These are phyloP conservation scores for Orchesella flavescens DNA, from an alignment of 2,888 invertebrate species.

Conservation along the genomic window DNA sequence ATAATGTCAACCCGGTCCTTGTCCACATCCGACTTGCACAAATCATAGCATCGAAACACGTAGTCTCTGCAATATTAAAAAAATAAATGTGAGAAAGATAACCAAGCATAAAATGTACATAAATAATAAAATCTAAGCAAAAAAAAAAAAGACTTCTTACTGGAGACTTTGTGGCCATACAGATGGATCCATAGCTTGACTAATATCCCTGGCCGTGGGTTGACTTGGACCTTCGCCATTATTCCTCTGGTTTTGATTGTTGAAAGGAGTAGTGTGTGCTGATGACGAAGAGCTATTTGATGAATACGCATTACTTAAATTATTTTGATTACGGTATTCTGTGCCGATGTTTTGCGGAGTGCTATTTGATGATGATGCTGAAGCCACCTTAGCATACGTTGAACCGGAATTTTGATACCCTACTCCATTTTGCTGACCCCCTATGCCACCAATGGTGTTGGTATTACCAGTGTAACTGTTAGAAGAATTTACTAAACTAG, in stretches of 20 bases:
- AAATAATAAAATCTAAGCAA: too few species aligned
- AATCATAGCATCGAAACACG: slow-evolving; percentile 92
- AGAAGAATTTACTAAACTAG: slow-evolving; percentile 27
- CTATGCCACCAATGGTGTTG: slow-evolving; percentile 12
- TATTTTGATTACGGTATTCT: slow-evolving; percentile 55
- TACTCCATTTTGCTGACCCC: slow-evolving; percentile 43
- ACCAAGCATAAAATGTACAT: too few species aligned
- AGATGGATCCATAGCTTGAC: slow-evolving; percentile 58
- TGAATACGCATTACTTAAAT: slow-evolving; percentile 48
- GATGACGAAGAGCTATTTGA: slow-evolving; percentile 53
- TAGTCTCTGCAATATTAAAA: slow-evolving; percentile 78
- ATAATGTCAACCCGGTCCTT: slow-evolving; percentile 95
- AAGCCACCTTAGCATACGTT: slow-evolving; percentile 45
- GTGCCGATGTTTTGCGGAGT: slow-evolving; percentile 37
- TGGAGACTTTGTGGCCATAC: slow-evolving; percentile 70
- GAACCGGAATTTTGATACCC: slow-evolving; percentile 34
- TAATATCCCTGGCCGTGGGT: slow-evolving; percentile 43
- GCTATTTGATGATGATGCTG: slow-evolving; percentile 38
- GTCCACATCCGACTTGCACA: slow-evolving; percentile 89
- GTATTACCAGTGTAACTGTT: slow-evolving; percentile 34
- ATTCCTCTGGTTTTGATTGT: slow-evolving; percentile 21
- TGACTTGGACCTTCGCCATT: slow-evolving; percentile 23
- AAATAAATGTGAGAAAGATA: too few species aligned
- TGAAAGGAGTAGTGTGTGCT: slow-evolving; percentile 20
- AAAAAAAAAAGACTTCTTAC: slow-evolving; percentile 63